phyloP scores from a whole-genome alignment of 2,113 vertebrate species.

The Tamias sibiricus region DNA sequence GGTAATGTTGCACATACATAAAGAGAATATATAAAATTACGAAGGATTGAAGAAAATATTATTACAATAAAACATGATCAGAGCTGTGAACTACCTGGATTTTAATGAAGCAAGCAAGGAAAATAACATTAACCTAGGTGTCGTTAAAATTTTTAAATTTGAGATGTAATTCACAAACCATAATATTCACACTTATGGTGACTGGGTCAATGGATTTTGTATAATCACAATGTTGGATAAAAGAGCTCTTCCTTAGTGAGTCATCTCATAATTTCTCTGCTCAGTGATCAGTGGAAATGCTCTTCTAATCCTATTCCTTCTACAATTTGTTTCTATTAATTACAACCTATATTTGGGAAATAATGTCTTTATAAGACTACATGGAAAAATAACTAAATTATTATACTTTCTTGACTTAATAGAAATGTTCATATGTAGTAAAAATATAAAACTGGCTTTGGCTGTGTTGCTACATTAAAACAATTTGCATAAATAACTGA shows the following conservation, averaged over 20 bases:
- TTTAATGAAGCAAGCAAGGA: too few relatives aligned
- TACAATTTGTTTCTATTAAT: neutral
- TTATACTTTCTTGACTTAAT: neutral
- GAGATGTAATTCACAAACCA: too few relatives aligned
- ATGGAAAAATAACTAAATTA: neutral
- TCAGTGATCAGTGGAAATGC: neutral
- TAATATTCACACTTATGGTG: too few relatives aligned
- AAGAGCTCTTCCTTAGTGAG: neutral
- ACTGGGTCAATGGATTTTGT: too few relatives aligned
- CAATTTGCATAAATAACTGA: conserved; percentile 15
- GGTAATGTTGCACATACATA: too few relatives aligned
- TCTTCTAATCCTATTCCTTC: neutral
- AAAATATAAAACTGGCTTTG: conserved; percentile 15
- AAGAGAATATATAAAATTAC: too few relatives aligned
- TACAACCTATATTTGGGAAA: neutral
- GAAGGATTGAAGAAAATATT: too few relatives aligned
- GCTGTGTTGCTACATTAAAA: neutral
- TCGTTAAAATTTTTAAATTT: too few relatives aligned
- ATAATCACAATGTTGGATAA: too few relatives aligned
- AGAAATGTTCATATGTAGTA: neutral
- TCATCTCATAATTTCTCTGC: neutral
- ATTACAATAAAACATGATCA: too few relatives aligned
- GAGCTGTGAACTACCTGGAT: too few relatives aligned
- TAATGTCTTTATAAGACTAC: neutral
- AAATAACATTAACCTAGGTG: too few relatives aligned